Evolutionary conservation across 2,888 invertebrate species (phyloP), one percentile per base, ranked within the genome.

Genomic region (Cantharis lateralis): DNA sequence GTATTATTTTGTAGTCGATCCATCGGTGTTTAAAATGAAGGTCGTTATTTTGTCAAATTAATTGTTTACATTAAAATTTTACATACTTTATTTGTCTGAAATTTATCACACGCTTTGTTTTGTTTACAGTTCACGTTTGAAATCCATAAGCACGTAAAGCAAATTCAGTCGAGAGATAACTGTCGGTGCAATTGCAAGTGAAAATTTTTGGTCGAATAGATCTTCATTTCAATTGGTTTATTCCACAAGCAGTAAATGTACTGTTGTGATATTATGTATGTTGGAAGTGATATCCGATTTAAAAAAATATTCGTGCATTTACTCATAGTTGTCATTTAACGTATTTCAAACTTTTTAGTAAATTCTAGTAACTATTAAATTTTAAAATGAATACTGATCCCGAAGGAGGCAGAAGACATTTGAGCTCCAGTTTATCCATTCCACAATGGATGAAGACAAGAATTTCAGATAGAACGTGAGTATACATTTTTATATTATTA

Each of bases 381-480:
- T 61, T 66, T 62, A 32, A 62, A 73, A 78, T 78, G 78, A 74
- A 63, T 11, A 85, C 87, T 66, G 86, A 63, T 9, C 85, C 87
- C 66, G 86, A 91, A 79, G 89, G 90, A 78, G 87, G 84, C 84
- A 91, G 91, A 84, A 90, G 92, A 70, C 91, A 91, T 85, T 85
- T 92, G 80, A 90, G 90, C 81, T 91, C 92, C 84, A 93, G 92
- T 82, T 90, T 93, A 80, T 91, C 92, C 69, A 87, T 94, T 79
- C 94, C 94, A 2, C 91, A 92, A 84, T 95, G 94, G 94, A 94
- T 94, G 93, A 94, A 93, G 87, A 91, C 89, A 72, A 93, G 90
- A 88, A 91, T 92, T 81, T 89, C 91, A 80, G 87, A 86, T 79
- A 89, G 68, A n/a, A 76, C 89, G 91, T 91, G 84, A 86, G 87